These are phyloP conservation scores for Drosophila lacicola DNA, from an alignment of 2,888 invertebrate species.

Conservation along the genomic window DNA sequence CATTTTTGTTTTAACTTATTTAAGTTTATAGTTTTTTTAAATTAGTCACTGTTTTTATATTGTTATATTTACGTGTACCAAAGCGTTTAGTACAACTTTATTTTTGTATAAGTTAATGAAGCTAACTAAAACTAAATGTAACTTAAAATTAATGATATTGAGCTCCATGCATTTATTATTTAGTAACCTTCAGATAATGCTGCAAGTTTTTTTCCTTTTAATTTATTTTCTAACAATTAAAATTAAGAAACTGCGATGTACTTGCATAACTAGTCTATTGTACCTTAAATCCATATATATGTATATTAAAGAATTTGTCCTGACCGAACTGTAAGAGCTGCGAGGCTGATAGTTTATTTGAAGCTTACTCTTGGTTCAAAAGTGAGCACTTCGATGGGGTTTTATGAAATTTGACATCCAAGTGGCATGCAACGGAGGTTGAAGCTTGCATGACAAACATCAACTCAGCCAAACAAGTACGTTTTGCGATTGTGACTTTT, in stretches of 20 bases:
- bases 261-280: slow-evolving; percentile 33
- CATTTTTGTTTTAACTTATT: slow-evolving; percentile 55
- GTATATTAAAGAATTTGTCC: neutral
- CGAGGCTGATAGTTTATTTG: too few species aligned
- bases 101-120: slow-evolving; percentile 19
- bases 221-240: neutral
- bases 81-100: slow-evolving; percentile 54
- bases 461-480: too few species aligned
- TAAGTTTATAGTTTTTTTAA: slow-evolving; percentile 24
- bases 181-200: neutral
- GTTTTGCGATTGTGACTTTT: too few species aligned
- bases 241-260: neutral
- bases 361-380: too few species aligned
- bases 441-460: too few species aligned
- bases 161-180: slow-evolving; percentile 17
- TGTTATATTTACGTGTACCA: slow-evolving; percentile 39
- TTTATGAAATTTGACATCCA: too few species aligned
- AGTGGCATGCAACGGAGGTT: too few species aligned
- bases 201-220: slow-evolving; percentile 8
- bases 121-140: slow-evolving; percentile 5
- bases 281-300: slow-evolving; percentile 3
- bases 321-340: too few species aligned
- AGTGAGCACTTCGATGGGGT: too few species aligned
- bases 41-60: slow-evolving; percentile 14
- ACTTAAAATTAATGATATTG: slow-evolving; percentile 20